phyloP scores from a whole-genome alignment of 2,888 invertebrate genomes.

The Hyles lineata region DNA sequence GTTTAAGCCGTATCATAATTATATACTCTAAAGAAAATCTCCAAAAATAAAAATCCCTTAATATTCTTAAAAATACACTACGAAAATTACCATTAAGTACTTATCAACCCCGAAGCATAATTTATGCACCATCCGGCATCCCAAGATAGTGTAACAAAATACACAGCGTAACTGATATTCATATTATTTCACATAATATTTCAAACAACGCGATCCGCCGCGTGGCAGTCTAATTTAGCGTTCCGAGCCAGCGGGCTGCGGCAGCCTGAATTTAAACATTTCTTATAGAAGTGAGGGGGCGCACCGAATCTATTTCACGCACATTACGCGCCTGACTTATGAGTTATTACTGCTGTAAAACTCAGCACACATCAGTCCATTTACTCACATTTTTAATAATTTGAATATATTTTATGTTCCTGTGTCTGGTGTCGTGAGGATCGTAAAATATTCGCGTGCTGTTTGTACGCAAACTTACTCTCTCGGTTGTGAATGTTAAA shows the following conservation, averaged over 20 bases:
- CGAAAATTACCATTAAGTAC: not conserved
- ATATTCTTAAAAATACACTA: too few species aligned
- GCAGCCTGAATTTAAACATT: constrained; percentile 67
- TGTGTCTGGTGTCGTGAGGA: constrained; percentile 16
- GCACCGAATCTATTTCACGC: constrained; percentile 78
- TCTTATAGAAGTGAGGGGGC: constrained; percentile 67
- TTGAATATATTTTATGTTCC: constrained; percentile 28
- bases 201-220: constrained; percentile 65
- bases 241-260: constrained; percentile 63
- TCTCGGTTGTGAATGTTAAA: not conserved
- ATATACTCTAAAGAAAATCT: too few species aligned
- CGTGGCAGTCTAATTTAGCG: constrained; percentile 71
- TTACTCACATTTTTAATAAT: constrained; percentile 63
- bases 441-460: constrained; percentile 21
- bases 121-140: not conserved
- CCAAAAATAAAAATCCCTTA: too few species aligned
- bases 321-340: constrained; percentile 75
- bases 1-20: too few species aligned
- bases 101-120: not conserved
- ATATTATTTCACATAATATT: constrained; percentile 66
- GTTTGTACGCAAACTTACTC: not conserved
- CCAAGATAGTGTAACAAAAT: constrained; percentile 22
- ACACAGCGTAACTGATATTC: constrained; percentile 47
- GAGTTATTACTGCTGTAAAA: constrained; percentile 78
- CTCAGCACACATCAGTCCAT: constrained; percentile 76